These are phyloP conservation scores for Latrodectus geometricus DNA, from an alignment of 1,140 invertebrate genomes.

Conservation along the genomic window DNA sequence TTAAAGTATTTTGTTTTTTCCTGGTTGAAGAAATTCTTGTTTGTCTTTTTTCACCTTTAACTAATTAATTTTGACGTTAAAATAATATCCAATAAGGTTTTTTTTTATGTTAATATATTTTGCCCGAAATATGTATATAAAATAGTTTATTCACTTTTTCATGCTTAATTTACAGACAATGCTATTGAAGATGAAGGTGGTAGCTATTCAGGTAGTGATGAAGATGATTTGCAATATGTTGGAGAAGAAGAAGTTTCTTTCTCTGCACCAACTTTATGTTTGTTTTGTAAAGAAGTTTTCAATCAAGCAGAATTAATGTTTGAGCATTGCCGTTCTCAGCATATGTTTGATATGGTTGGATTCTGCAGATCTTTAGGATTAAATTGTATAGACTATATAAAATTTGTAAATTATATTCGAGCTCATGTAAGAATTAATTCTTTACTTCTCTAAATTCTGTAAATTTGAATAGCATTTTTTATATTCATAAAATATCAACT, in stretches of 20 bases:
- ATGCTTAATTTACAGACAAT: neutral
- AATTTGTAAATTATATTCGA: slow-evolving; percentile 88
- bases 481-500: too few relatives aligned
- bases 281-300: slow-evolving; percentile 73
- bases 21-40: too few relatives aligned
- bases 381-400: slow-evolving; percentile 88
- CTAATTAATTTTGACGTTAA: neutral
- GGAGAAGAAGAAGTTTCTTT: slow-evolving; percentile 36
- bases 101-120: neutral
- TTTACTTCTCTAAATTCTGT: too few relatives aligned
- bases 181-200: neutral
- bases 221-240: slow-evolving; percentile 27
- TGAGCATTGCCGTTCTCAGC: slow-evolving; percentile 72
- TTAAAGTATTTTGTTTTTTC: too few relatives aligned
- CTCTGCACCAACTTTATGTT: slow-evolving; percentile 78
- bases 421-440: slow-evolving; percentile 71
- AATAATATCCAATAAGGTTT: neutral
- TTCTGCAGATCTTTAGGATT: slow-evolving; percentile 79
- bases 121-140: too few relatives aligned
- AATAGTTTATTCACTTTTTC: neutral
- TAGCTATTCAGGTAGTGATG: slow-evolving; percentile 34
- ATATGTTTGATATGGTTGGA: slow-evolving; percentile 78
- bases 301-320: slow-evolving; percentile 69
- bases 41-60: neutral
- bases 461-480: too few relatives aligned